Conservation (phyloP, 2,797 vertebrate species). For the Lateolabrax maculatus region DNA sequence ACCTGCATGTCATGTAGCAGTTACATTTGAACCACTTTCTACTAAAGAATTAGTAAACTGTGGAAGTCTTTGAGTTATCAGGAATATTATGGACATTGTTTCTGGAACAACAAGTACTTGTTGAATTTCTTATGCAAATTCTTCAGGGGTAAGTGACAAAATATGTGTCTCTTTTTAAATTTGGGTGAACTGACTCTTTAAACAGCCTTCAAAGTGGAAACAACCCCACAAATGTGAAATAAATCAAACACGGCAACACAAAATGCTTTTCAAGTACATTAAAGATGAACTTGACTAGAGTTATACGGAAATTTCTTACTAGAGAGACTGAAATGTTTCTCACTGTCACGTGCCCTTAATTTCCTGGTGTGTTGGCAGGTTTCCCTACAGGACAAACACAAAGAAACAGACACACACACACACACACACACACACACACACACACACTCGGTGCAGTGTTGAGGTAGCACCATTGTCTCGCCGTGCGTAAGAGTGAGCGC, state of each 20-base stretch:
- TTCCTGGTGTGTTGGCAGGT: constrained; percentile 38
- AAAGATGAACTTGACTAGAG: background rate
- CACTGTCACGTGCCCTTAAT: background rate
- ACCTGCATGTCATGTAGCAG: background rate
- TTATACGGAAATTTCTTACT: background rate
- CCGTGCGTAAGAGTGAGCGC: background rate
- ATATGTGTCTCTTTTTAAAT: background rate
- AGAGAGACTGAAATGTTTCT: background rate
- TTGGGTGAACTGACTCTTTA: background rate
- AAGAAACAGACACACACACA: background rate
- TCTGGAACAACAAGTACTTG: background rate
- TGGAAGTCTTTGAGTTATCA: background rate
- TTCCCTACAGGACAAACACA: constrained; percentile 16
- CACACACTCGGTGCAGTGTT: background rate
- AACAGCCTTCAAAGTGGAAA: background rate
- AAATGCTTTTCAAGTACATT: background rate
- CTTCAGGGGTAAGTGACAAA: background rate
- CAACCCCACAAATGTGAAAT: background rate
- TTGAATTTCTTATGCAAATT: background rate
- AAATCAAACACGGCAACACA: background rate
- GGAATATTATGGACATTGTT: background rate
- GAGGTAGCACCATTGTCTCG: constrained; percentile 58
- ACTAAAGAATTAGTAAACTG: background rate
- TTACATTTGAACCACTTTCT: background rate
- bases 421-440: constrained; percentile 12